phyloP scores from a whole-genome alignment of 1,140 invertebrate genomes.

The Lycorma delicatula region DNA sequence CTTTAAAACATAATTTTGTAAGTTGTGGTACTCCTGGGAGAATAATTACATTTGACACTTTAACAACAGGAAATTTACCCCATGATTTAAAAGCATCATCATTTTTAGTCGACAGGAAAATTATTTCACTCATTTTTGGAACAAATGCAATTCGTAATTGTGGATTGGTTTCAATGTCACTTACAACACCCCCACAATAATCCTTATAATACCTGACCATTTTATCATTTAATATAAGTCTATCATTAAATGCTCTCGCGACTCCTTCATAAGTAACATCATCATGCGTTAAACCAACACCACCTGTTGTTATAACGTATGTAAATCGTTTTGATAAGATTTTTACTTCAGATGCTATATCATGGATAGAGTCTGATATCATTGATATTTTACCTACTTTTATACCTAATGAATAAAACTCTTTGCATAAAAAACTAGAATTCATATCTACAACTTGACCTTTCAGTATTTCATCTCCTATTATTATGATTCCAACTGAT shows the following conservation, averaged over 20 bases:
- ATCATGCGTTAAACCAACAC: conserved; percentile 79
- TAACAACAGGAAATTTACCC: conserved; percentile 53
- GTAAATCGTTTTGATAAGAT: conserved; percentile 59
- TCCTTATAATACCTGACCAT: neutral
- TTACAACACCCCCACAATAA: neutral
- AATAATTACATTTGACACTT: conserved; percentile 61
- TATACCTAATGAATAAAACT: conserved; percentile 55
- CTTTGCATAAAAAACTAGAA: conserved; percentile 55
- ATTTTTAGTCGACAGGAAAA: neutral
- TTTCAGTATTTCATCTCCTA: conserved; percentile 81
- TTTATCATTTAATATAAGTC: conserved; percentile 44
- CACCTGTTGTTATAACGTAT: conserved; percentile 60
- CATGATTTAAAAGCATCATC: conserved; percentile 23
- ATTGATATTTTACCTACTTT: conserved; percentile 60
- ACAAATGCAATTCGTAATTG: conserved; percentile 7
- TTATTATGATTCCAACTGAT: conserved; percentile 49
- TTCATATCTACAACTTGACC: conserved; percentile 68
- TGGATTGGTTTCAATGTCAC: neutral
- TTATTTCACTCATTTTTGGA: conserved; percentile 16
- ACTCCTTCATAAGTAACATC: conserved; percentile 74
- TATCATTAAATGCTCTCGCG: conserved; percentile 58
- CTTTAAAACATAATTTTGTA: conserved; percentile 48
- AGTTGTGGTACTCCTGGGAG: conserved; percentile 70
- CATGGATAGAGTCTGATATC: conserved; percentile 57
- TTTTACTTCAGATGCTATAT: conserved; percentile 44